phyloP scores from a whole-genome alignment of 1,140 invertebrate genomes.

The Trichonephila inaurata region DNA sequence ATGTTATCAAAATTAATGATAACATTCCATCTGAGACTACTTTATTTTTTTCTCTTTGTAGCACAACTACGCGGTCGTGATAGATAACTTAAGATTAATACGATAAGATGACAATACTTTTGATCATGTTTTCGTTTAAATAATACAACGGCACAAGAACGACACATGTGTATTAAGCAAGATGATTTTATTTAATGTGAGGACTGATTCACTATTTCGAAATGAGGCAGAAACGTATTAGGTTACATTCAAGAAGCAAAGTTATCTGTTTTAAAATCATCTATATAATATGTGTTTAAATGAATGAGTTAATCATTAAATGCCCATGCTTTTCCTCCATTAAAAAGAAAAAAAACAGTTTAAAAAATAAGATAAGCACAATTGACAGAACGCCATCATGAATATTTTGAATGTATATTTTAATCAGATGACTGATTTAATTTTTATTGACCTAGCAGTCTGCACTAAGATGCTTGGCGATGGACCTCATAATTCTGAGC shows the following conservation, averaged over 20 bases:
- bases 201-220: background rate
- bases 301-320: too few relatives aligned
- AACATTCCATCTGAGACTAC: background rate
- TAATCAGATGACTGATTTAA: background rate
- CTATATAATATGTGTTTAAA: too few relatives aligned
- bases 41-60: background rate
- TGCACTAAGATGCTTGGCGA: background rate
- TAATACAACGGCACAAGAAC: background rate
- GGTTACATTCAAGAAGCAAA: too few relatives aligned
- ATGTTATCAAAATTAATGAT: background rate
- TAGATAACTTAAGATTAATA: conserved; percentile 20
- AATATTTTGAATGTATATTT: too few relatives aligned
- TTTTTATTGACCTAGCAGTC: too few relatives aligned
- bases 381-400: too few relatives aligned
- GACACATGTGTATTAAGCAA: background rate
- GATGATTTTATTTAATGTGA: background rate
- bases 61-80: background rate
- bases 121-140: background rate
- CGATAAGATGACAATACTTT: conserved; percentile 7
- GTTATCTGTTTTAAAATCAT: too few relatives aligned
- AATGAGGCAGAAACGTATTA: too few relatives aligned
- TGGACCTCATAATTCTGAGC: background rate
- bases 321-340: too few relatives aligned
- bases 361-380: too few relatives aligned
- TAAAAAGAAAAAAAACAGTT: too few relatives aligned